Evolutionary conservation across 1,140 invertebrate genomes (phyloP).

Genomic region (Plodia interpunctella): DNA sequence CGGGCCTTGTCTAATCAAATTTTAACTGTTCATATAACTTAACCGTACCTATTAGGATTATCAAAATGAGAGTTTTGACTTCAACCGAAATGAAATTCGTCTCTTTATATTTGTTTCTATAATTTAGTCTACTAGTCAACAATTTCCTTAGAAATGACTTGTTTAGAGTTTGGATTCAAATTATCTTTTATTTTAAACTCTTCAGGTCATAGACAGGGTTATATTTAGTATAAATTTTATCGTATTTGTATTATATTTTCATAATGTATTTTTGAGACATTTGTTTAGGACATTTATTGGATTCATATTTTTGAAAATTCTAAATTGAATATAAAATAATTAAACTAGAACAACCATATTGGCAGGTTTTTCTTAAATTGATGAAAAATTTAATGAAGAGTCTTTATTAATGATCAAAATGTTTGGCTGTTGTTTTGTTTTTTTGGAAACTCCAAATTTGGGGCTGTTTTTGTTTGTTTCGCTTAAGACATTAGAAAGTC

Average conservation of each 20-base stretch:
- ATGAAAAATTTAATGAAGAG: conserved; percentile 5
- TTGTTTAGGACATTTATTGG: conserved; percentile 75
- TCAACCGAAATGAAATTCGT: conserved; percentile 22
- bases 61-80: conserved; percentile 9
- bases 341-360: conserved; percentile 65
- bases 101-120: conserved; percentile 29
- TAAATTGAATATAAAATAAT: conserved; percentile 64
- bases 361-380: conserved; percentile 27
- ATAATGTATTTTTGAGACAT: conserved; percentile 75
- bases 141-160: conserved; percentile 55
- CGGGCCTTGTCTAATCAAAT: conserved; percentile 56
- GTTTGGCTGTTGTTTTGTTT: conserved; percentile 14
- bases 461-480: conserved; percentile 15
- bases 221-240: conserved; percentile 77
- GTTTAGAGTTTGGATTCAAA: conserved; percentile 62
- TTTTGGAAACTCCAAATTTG: conserved; percentile 8
- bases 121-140: conserved; percentile 22
- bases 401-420: neutral
- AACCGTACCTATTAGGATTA: conserved; percentile 23
- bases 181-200: conserved; percentile 65
- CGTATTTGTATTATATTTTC: conserved; percentile 76
- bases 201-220: conserved; percentile 77
- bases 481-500: conserved; percentile 24
- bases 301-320: conserved; percentile 74
- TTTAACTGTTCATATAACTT: conserved; percentile 30